Conservation (phyloP, 2,888 invertebrate species). For the Xestia c-nigrum region DNA sequence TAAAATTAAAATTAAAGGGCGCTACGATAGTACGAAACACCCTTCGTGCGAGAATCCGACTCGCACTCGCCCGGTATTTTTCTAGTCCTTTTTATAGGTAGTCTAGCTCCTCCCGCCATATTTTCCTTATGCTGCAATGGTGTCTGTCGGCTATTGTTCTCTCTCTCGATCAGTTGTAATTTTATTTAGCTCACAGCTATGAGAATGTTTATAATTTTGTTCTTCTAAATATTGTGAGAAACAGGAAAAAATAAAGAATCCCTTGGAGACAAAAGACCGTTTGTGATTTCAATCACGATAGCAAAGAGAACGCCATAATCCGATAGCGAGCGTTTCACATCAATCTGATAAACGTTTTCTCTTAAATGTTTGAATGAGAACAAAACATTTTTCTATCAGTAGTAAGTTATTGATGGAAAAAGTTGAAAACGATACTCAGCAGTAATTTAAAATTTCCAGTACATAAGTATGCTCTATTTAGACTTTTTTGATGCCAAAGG, state of each 20-base stretch:
- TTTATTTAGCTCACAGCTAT: background rate
- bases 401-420: no score
- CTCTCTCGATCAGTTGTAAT: background rate
- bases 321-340: constrained; percentile 27
- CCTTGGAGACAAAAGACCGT: constrained; percentile 10
- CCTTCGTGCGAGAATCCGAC: no score
- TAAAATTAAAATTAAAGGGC: no score
- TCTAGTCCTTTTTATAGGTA: background rate
- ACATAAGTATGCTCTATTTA: background rate
- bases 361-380: constrained; percentile 3
- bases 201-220: background rate
- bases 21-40: no score
- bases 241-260: constrained; percentile 17
- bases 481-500: background rate
- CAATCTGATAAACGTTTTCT: constrained; percentile 25
- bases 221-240: background rate
- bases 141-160: background rate
- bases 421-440: background rate
- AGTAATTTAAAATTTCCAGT: background rate
- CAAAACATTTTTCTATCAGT: constrained; percentile 1
- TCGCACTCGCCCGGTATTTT: no score
- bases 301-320: constrained; percentile 27
- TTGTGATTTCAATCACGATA: constrained; percentile 44
- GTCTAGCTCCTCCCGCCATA: background rate
- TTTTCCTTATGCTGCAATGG: background rate